Evolutionary conservation across 2,113 vertebrate species (phyloP).

Genomic region (Bucco capensis): DNA sequence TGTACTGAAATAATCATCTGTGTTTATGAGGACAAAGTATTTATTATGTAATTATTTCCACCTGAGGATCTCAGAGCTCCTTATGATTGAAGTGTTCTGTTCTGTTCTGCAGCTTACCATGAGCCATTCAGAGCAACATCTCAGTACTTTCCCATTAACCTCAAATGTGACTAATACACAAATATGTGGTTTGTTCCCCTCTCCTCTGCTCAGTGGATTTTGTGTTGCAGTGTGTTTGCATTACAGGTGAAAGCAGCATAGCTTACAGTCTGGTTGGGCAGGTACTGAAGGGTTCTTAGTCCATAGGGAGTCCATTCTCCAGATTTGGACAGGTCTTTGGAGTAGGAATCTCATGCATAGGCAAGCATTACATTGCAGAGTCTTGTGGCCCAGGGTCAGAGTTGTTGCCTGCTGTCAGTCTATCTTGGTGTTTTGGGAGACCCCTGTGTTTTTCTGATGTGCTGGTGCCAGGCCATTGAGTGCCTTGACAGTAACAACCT

Average conservation of each 20-base stretch:
- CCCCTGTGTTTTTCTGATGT: background rate
- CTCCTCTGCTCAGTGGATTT: background rate
- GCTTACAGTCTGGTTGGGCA: background rate
- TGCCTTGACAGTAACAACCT: background rate
- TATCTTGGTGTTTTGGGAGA: background rate
- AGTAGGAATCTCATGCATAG: background rate
- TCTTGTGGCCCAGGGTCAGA: background rate
- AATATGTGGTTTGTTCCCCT: background rate
- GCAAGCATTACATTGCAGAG: background rate
- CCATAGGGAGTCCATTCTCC: background rate
- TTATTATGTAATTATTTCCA: conserved; percentile 21
- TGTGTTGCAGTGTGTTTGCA: background rate
- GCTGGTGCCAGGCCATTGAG: background rate
- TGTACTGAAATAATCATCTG: background rate
- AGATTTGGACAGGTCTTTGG: background rate
- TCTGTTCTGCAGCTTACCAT: background rate
- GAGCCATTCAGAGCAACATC: background rate
- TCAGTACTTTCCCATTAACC: conserved; percentile 33
- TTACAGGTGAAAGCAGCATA: background rate
- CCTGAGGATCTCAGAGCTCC: background rate
- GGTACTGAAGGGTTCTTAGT: background rate
- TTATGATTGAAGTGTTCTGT: background rate
- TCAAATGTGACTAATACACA: background rate
- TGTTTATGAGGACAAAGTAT: conserved; percentile 1
- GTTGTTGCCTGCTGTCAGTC: background rate